Evolutionary conservation across 2,888 invertebrate species (phyloP).

Genomic region (Notodonta ziczac): DNA sequence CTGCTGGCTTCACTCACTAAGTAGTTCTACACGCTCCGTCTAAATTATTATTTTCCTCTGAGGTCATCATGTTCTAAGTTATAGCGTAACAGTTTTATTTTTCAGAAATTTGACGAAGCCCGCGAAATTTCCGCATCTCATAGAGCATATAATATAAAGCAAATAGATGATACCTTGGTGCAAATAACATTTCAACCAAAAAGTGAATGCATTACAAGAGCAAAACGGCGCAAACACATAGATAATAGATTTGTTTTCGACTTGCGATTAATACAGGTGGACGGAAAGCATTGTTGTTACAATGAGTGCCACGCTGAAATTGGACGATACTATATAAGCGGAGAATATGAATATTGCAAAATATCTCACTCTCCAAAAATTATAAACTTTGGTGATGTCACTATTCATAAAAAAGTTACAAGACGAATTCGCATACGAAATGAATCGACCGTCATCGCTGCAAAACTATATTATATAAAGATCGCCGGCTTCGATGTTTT

Average conservation of each 20-base stretch:
- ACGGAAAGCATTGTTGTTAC: conserved; percentile 65
- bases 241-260: conserved; percentile 72
- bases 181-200: conserved; percentile 66
- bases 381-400: conserved; percentile 73
- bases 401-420: conserved; percentile 58
- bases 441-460: conserved; percentile 63
- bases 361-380: conserved; percentile 75
- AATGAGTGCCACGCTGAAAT: conserved; percentile 72
- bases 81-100: conserved; percentile 15
- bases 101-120: conserved; percentile 72
- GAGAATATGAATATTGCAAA: conserved; percentile 78
- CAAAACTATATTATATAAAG: conserved; percentile 69
- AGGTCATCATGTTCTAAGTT: not conserved
- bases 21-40: too few relatives aligned
- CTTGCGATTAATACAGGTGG: conserved; percentile 67
- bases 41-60: too few relatives aligned
- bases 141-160: conserved; percentile 62
- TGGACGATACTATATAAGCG: conserved; percentile 83
- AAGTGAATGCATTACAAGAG: conserved; percentile 70
- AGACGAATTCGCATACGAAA: conserved; percentile 74
- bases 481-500: conserved; percentile 65
- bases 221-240: conserved; percentile 51
- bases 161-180: conserved; percentile 50
- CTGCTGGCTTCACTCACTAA: too few relatives aligned
- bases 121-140: conserved; percentile 75